Evolutionary conservation across 2,797 vertebrate genomes (phyloP).

Genomic region (Heterohyrax brucei): DNA sequence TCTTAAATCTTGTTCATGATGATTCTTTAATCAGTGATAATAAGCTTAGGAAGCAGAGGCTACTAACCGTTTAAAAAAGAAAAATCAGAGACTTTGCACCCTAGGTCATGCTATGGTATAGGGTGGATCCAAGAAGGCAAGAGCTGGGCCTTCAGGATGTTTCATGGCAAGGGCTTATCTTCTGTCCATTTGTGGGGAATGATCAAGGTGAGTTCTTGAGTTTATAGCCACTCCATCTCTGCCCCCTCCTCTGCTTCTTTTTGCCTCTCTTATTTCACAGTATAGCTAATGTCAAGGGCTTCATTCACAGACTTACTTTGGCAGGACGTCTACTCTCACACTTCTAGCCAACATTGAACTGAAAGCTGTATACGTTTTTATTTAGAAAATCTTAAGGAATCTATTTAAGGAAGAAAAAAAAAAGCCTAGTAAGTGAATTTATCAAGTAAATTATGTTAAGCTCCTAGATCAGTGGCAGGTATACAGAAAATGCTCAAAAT

Average conservation of each 20-base stretch:
- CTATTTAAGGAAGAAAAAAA: not conserved
- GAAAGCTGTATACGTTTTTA: not conserved
- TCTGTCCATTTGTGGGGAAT: not conserved
- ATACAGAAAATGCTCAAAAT: no score
- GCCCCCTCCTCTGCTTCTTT: not conserved
- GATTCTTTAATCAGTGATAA: constrained; percentile 52
- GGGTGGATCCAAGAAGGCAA: not conserved
- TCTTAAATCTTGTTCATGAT: constrained; percentile 28
- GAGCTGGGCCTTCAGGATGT: not conserved
- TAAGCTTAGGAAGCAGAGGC: not conserved
- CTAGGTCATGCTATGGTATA: not conserved
- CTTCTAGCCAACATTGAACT: not conserved
- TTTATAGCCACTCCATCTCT: not conserved
- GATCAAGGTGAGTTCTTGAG: not conserved
- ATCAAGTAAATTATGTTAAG: not conserved
- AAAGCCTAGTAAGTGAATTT: not conserved
- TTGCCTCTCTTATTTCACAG: not conserved
- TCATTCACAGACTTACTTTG: constrained; percentile 6
- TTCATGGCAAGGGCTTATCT: not conserved
- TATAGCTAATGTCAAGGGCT: not conserved
- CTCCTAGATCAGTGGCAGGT: no score
- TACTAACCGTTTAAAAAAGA: constrained; percentile 12
- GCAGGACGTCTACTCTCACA: not conserved
- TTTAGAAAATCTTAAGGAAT: not conserved
- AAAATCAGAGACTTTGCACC: not conserved